phyloP scores from a whole-genome alignment of 2,888 invertebrate species.

The Calameuta pallipes region DNA sequence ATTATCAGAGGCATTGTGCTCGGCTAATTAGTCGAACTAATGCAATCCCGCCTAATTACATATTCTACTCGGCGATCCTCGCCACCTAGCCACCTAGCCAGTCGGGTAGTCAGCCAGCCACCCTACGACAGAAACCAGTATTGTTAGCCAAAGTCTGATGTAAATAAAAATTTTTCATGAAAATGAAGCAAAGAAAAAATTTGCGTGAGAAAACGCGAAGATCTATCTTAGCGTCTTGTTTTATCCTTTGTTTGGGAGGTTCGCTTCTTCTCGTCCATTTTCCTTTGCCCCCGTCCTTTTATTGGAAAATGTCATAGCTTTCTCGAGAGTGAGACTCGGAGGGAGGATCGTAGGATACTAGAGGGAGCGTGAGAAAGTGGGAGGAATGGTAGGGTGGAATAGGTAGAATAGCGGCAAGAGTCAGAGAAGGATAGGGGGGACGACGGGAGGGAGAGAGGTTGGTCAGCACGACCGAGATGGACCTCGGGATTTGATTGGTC shows the following conservation, averaged over 20 bases:
- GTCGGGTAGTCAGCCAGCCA: background rate
- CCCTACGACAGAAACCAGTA: background rate
- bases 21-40: slow-evolving; percentile 64
- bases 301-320: background rate
- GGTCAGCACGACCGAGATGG: slow-evolving; percentile 62
- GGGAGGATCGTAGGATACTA: background rate
- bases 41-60: slow-evolving; percentile 63
- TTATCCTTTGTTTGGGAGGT: background rate
- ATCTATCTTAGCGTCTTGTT: background rate
- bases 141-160: background rate
- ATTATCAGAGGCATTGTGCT: slow-evolving; percentile 66
- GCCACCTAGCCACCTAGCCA: background rate
- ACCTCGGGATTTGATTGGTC: slow-evolving; percentile 66
- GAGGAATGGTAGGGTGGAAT: background rate
- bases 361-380: background rate
- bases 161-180: background rate
- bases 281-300: background rate
- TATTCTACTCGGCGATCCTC: slow-evolving; percentile 58
- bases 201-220: background rate
- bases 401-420: background rate
- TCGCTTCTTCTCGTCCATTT: background rate
- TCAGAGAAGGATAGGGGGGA: background rate
- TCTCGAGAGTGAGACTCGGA: background rate
- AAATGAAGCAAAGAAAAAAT: background rate
- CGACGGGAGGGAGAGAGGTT: slow-evolving; percentile 54